Evolutionary conservation across 1,140 invertebrate genomes (phyloP), one percentile per base, ranked within the genome.

Genomic region (Solenopsis invicta): DNA sequence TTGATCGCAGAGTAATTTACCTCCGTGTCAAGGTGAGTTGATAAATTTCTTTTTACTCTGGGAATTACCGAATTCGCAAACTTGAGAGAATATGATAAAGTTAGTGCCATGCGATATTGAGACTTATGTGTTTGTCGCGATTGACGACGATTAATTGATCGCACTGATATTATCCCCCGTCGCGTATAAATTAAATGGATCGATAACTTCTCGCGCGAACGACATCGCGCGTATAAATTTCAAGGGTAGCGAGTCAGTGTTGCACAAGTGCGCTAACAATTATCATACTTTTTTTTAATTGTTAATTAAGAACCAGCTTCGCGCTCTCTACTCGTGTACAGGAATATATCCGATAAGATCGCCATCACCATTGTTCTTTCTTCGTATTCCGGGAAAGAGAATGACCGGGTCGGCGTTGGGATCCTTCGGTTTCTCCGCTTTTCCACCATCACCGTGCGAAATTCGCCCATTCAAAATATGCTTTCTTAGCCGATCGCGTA

Each of bases 291-390:
- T 86, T 61, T 85, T 89, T 41, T 86, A 89, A 89, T 89, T 86
- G 76, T 76, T 89, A 89, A 89, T 89, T 89, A 86, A 66, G 34
- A 66, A 8, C 45, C 59, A 61, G 34, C 66, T 75, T 59, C 66
- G 84, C 81, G 50, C 56, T 81, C 69, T 86, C 45, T 72, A 18
- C 41, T 85, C 59, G 29, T 74, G 84, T 54, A 80, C 5, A 12
- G 6, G 64, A 74, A 74, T 89, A 74, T 89, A 9, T 13, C 13
- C 87, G 88, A 89, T 89, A 89, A 89, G 74, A 67, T 62, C 80
- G 72, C 54, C 71, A 66, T 88, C 72, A 61, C 45, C 52, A 89
- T 89, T 88, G 87, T 89, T 80, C 21, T 24, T 29, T 21, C n/a
- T 1, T 59, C 48, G 21, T 61, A 50, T 84, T 75, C 66, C 54